These are phyloP conservation scores for Progne subis DNA, from an alignment of 2,113 vertebrate genomes.

Conservation along the genomic window DNA sequence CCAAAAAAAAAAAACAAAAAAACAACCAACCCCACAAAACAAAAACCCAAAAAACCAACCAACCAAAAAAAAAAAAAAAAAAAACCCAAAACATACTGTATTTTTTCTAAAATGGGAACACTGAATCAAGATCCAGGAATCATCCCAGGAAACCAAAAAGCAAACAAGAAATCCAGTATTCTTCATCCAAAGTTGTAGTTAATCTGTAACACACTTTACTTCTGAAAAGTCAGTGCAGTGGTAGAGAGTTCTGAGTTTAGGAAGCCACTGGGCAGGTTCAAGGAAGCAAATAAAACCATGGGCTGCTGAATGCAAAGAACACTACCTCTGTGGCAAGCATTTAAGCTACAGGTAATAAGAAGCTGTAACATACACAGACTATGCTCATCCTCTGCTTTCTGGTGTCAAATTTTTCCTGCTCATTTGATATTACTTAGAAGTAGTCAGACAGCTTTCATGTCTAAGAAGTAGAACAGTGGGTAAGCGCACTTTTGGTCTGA, in stretches of 20 bases:
- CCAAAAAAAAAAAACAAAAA: background rate
- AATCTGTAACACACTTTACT: background rate
- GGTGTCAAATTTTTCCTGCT: background rate
- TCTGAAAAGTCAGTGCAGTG: background rate
- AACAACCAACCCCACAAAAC: no score
- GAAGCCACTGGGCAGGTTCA: background rate
- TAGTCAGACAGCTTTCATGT: background rate
- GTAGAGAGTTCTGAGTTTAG: background rate
- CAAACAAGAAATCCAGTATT: background rate
- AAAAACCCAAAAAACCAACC: background rate
- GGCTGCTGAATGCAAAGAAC: background rate
- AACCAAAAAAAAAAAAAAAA: no score
- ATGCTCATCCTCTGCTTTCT: background rate
- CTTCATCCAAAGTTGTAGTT: background rate
- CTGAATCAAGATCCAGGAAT: background rate
- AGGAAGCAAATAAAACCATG: background rate
- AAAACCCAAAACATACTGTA: background rate
- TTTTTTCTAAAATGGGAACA: background rate
- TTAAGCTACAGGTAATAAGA: background rate
- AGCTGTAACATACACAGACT: background rate
- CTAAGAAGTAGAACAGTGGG: background rate
- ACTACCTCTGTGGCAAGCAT: background rate
- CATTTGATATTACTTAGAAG: background rate
- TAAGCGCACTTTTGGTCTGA: background rate
- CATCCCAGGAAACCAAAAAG: background rate